A percentile compares a stretch with the other conserved stretches of the same genome.
Conservation (phyloP, 1,140 invertebrate genomes). For the Bombus huntii region DNA sequence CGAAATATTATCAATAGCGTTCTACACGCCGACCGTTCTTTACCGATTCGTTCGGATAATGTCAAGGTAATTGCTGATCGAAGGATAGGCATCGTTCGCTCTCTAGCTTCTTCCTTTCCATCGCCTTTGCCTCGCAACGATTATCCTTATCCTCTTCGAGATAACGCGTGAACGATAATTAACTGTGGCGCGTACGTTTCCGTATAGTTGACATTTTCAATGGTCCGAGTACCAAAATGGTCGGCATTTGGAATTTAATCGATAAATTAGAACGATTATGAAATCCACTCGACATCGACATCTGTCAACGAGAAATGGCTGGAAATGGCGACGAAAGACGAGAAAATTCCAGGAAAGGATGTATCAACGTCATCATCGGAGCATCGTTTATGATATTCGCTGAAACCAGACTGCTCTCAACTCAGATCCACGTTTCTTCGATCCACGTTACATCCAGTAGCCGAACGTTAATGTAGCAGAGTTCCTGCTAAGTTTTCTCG, state of each 20-base stretch:
- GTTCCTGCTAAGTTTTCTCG: constrained; percentile 10
- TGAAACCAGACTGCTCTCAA: not conserved
- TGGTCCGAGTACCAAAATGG: no score
- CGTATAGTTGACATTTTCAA: no score
- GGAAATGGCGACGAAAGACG: no score
- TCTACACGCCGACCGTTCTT: not conserved
- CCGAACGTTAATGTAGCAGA: not conserved
- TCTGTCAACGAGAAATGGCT: no score
- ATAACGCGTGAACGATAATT: not conserved
- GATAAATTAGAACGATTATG: no score
- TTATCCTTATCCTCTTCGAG: not conserved
- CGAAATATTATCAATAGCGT: constrained; percentile 45
- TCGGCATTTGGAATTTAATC: no score
- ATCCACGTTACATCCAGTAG: not conserved
- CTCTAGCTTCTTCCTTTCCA: constrained; percentile 5
- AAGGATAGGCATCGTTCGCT: constrained; percentile 8
- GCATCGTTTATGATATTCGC: not conserved
- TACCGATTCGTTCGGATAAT: constrained; percentile 23
- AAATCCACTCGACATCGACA: no score
- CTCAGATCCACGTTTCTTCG: not conserved
- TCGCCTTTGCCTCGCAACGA: not conserved
- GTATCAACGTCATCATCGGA: no score
- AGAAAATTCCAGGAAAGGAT: no score
- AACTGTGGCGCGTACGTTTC: no score
- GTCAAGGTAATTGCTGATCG: constrained; percentile 42